Evolutionary conservation across 2,797 vertebrate genomes (phyloP).

Genomic region (Anabacerthia variegaticeps): DNA sequence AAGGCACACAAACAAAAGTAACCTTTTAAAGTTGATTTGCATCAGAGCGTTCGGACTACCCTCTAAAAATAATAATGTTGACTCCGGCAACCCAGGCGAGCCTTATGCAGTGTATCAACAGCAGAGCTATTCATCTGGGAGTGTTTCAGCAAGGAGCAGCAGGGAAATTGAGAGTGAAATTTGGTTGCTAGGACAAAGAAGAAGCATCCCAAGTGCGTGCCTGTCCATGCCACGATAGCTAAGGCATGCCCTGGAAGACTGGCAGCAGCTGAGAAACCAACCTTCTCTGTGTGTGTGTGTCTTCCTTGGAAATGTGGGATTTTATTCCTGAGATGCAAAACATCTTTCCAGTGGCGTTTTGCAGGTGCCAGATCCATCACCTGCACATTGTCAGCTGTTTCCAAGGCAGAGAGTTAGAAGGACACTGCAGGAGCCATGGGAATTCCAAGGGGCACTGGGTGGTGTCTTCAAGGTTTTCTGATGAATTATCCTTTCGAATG

Average conservation of each 20-base stretch:
- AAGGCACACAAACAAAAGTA: slow-evolving; percentile 25
- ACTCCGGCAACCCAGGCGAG: slow-evolving; percentile 3
- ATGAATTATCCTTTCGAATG: background rate
- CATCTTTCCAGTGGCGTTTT: background rate
- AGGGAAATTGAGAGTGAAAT: background rate
- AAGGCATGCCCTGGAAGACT: background rate
- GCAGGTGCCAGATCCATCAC: background rate
- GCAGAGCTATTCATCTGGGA: background rate
- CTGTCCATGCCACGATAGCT: background rate
- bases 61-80: slow-evolving; percentile 53
- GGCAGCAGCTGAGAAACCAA: background rate
- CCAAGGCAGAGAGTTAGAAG: background rate
- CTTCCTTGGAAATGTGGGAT: background rate
- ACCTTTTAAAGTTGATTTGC: slow-evolving; percentile 41
- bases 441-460: background rate
- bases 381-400: background rate
- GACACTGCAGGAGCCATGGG: accelerated
- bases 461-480: background rate
- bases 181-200: background rate
- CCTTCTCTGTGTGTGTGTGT: background rate
- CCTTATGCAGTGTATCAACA: background rate
- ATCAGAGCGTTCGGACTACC: background rate
- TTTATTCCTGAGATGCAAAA: background rate
- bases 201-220: background rate
- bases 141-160: background rate